Evolutionary conservation across 2,888 invertebrate species (phyloP).

Genomic region (Conops quadrifasciatus): DNA sequence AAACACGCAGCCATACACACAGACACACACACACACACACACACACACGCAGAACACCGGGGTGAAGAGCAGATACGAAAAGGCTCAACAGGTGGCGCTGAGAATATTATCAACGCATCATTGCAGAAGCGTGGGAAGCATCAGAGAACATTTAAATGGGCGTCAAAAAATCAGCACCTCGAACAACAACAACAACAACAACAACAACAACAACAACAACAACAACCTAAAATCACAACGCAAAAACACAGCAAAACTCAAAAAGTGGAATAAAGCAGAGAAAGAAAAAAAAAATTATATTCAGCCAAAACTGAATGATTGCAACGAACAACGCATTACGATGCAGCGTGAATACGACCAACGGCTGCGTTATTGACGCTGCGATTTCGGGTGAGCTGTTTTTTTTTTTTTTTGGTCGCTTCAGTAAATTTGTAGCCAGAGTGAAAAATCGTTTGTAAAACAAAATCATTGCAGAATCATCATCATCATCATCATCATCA

Average conservation of each 20-base stretch:
- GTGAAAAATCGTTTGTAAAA: no score
- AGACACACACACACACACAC: neutral
- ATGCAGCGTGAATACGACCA: neutral
- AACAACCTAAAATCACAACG: neutral
- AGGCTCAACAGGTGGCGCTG: conserved; percentile 23
- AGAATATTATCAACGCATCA: conserved; percentile 31
- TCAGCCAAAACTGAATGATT: no score
- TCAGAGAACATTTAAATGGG: neutral
- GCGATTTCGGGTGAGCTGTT: no score
- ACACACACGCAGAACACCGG: neutral
- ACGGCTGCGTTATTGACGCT: neutral
- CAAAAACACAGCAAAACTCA: no score
- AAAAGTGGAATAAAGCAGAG: neutral
- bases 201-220: neutral
- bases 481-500: no score
- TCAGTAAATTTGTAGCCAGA: no score
- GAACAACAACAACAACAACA: neutral
- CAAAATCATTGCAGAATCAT: no score
- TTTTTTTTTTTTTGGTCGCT: no score
- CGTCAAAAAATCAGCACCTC: conserved; percentile 11
- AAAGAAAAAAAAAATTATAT: no score
- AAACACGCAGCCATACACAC: conserved; percentile 1
- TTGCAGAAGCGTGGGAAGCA: neutral
- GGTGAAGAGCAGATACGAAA: neutral
- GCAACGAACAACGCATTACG: conserved; percentile 1